Conservation (phyloP, 2,797 vertebrate species). For the Cheirogaleus major region DNA sequence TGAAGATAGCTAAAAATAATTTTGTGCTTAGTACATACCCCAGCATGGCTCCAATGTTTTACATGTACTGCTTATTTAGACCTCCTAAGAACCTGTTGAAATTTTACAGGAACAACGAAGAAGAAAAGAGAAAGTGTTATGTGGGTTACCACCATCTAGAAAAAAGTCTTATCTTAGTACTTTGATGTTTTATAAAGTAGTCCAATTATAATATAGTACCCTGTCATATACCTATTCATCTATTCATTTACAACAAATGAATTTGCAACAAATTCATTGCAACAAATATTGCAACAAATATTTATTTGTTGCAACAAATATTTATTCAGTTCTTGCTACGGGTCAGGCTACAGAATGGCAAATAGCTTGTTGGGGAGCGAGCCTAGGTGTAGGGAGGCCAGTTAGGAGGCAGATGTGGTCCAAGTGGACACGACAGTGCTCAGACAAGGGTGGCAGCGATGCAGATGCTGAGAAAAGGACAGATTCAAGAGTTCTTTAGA, state of each 20-base stretch:
- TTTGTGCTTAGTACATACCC: not conserved
- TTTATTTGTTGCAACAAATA: not conserved
- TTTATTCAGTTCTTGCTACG: not conserved
- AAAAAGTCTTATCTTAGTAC: not conserved
- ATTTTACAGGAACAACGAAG: not conserved
- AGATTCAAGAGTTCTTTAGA: not conserved
- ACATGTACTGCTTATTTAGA: not conserved
- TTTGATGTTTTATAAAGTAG: constrained; percentile 1
- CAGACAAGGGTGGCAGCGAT: not conserved
- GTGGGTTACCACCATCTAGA: not conserved
- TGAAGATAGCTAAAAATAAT: not conserved
- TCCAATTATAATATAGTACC: not conserved
- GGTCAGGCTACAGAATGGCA: not conserved
- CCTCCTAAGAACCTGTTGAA: not conserved
- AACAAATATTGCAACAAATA: too few relatives aligned
- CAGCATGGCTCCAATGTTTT: not conserved
- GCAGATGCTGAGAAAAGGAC: not conserved
- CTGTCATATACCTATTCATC: not conserved
- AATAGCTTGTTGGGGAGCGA: not conserved
- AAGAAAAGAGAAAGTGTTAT: not conserved
- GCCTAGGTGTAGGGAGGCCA: not conserved
- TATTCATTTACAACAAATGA: not conserved
- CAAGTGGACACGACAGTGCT: too few relatives aligned
- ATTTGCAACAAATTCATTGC: too few relatives aligned
- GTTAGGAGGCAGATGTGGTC: not conserved